phyloP scores from a whole-genome alignment of 2,113 vertebrate genomes.

The Coreoperca whiteheadi region DNA sequence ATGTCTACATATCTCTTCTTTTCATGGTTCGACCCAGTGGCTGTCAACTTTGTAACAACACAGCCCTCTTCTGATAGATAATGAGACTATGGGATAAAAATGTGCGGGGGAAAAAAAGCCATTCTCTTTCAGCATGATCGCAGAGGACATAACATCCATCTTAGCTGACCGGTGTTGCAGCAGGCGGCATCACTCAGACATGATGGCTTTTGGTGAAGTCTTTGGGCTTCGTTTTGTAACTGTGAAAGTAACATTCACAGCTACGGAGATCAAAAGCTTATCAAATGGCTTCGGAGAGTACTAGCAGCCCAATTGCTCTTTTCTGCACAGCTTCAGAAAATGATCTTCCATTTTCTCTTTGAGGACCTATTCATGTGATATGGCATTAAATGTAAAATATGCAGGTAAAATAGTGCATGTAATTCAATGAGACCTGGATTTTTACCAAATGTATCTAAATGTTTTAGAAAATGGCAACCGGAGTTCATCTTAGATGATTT shows the following conservation, averaged over 20 bases:
- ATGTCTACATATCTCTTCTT: constrained; percentile 66
- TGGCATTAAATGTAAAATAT: constrained; percentile 18
- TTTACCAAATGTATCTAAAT: background rate
- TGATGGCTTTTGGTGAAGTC: constrained; percentile 52
- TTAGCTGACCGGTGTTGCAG: constrained; percentile 54
- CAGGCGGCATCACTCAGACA: constrained; percentile 66
- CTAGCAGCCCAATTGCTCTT: constrained; percentile 51
- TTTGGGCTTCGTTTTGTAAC: constrained; percentile 66
- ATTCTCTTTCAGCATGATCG: constrained; percentile 39
- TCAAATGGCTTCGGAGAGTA: constrained; percentile 52
- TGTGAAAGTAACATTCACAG: constrained; percentile 58
- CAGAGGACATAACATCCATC: constrained; percentile 52
- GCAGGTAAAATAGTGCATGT: constrained; percentile 21
- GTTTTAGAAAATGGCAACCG: background rate
- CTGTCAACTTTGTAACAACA: constrained; percentile 55
- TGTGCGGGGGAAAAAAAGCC: background rate
- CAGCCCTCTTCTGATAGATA: constrained; percentile 49
- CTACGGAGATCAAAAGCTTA: constrained; percentile 62
- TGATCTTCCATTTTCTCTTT: constrained; percentile 34
- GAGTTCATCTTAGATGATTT: background rate
- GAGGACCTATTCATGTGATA: constrained; percentile 19
- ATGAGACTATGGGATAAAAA: constrained; percentile 62
- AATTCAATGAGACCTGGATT: constrained; percentile 1
- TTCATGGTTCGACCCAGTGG: constrained; percentile 50
- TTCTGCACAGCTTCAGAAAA: constrained; percentile 42